Evolutionary conservation across 2,888 invertebrate species (phyloP).

Genomic region (Xestia xanthographa): DNA sequence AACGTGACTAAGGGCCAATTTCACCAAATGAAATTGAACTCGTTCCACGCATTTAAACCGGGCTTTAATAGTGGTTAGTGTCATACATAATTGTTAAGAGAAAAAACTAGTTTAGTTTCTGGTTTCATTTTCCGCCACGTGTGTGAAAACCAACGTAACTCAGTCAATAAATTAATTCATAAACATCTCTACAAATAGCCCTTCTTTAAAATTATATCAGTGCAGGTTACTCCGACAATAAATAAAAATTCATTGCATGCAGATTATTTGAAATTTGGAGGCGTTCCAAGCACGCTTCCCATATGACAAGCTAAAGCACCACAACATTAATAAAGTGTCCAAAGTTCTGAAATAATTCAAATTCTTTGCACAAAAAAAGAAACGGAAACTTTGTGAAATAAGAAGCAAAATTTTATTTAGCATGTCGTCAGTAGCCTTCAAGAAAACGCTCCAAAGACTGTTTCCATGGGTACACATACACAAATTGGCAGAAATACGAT

Average conservation of each 20-base stretch:
- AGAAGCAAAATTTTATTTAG: conserved; percentile 25
- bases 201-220: conserved; percentile 52
- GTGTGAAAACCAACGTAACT: neutral
- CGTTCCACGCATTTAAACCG: neutral
- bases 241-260: conserved; percentile 66
- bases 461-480: conserved; percentile 24
- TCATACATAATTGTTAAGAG: neutral
- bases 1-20: neutral
- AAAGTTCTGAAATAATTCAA: conserved; percentile 62
- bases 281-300: conserved; percentile 65
- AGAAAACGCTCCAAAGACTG: conserved; percentile 24
- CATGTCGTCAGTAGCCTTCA: conserved; percentile 15
- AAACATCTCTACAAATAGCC: conserved; percentile 39
- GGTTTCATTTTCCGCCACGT: neutral
- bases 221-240: conserved; percentile 55
- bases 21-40: neutral
- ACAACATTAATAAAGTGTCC: conserved; percentile 62
- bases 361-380: conserved; percentile 58
- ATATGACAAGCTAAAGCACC: conserved; percentile 63
- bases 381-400: conserved; percentile 53
- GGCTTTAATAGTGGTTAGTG: neutral
- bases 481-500: conserved; percentile 23
- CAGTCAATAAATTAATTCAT: conserved; percentile 16
- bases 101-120: neutral
- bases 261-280: conserved; percentile 68